phyloP scores from a whole-genome alignment of 2,888 invertebrate species.

The Dicroscelio sp. region DNA sequence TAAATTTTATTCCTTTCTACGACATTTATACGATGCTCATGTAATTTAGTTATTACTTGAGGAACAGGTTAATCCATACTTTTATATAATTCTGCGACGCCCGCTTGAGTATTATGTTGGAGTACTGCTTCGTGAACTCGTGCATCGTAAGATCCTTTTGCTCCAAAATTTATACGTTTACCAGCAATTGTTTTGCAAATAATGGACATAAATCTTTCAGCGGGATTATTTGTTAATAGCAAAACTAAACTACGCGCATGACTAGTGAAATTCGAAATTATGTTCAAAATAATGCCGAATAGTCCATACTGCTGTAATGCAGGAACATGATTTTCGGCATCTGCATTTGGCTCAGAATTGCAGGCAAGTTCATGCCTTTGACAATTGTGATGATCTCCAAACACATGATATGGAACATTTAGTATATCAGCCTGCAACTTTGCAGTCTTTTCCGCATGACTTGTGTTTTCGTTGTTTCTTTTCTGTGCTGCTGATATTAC shows the following conservation, averaged over 20 bases:
- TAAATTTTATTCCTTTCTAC: too few relatives aligned
- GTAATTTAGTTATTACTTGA: too few relatives aligned
- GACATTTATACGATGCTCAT: too few relatives aligned
- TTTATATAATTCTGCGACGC: too few relatives aligned
- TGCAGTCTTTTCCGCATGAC: too few relatives aligned
- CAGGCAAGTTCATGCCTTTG: conserved; percentile 12
- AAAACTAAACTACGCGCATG: conserved; percentile 29
- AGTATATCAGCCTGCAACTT: conserved; percentile 38
- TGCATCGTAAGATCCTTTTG: conserved; percentile 41
- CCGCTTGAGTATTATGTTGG: conserved; percentile 68
- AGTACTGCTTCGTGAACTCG: conserved; percentile 58
- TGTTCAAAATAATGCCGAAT: neutral
- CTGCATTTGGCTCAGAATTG: neutral
- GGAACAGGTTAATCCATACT: too few relatives aligned
- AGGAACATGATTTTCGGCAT: conserved; percentile 24
- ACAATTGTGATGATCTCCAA: conserved; percentile 45
- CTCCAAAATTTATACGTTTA: conserved; percentile 55
- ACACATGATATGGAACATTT: conserved; percentile 30
- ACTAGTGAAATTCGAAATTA: conserved; percentile 9
- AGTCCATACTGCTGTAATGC: conserved; percentile 21
- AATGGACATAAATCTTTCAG: conserved; percentile 65
- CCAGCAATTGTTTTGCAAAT: conserved; percentile 62
- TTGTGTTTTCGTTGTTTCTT: conserved; percentile 16
- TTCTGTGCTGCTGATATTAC: neutral
- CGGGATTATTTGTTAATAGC: conserved; percentile 38